Evolutionary conservation across 1,140 invertebrate genomes (phyloP).

Genomic region (Drosophila carrolli): DNA sequence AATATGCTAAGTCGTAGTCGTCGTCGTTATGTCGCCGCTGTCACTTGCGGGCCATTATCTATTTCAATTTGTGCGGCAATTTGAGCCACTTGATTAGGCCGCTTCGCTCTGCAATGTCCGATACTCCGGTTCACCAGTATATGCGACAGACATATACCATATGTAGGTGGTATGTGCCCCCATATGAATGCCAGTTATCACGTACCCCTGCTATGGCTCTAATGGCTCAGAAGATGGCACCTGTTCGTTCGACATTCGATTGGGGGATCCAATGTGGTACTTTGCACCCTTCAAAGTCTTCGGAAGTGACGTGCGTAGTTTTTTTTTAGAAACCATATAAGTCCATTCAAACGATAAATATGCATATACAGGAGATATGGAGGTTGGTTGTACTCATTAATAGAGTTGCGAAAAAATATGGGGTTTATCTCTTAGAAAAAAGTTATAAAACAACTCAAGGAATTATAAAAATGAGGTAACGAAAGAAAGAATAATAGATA

Average conservation of each 20-base stretch:
- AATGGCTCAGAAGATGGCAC: conserved; percentile 33
- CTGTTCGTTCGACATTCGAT: conserved; percentile 11
- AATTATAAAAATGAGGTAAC: too few relatives aligned
- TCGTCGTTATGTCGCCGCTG: conserved; percentile 30
- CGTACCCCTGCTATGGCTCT: conserved; percentile 9
- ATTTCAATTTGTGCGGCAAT: conserved; percentile 56
- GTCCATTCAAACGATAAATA: conserved; percentile 4
- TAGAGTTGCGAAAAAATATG: not conserved
- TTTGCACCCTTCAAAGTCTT: conserved; percentile 5
- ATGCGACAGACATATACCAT: not conserved
- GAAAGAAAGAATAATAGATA: too few relatives aligned
- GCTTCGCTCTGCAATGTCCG: conserved; percentile 8
- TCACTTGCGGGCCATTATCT: conserved; percentile 51
- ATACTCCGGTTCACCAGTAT: conserved; percentile 9
- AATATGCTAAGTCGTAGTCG: conserved; percentile 60
- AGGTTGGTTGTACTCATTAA: not conserved
- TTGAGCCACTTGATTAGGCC: conserved; percentile 53
- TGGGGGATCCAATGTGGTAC: conserved; percentile 21
- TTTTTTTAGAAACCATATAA: conserved; percentile 12
- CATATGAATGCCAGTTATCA: conserved; percentile 25
- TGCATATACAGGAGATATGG: conserved; percentile 5
- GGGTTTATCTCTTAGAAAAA: too few relatives aligned
- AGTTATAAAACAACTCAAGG: too few relatives aligned
- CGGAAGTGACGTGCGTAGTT: conserved; percentile 11
- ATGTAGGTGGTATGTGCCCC: conserved; percentile 3